Base-by-base conservation (phyloP, 2,797 vertebrate genomes). In the Sphaeramia orbicularis region DNA sequence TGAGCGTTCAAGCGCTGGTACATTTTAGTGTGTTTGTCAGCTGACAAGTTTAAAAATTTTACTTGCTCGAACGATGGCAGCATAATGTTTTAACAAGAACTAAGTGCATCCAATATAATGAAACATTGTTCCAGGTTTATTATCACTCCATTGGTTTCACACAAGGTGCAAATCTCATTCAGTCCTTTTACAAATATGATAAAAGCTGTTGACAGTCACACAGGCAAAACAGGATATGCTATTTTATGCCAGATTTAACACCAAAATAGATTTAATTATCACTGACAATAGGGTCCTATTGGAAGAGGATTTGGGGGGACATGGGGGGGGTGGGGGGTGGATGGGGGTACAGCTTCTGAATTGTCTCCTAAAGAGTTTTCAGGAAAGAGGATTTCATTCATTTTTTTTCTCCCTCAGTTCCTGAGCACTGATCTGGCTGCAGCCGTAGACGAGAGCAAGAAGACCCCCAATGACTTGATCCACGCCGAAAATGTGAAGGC, bases 361-460 rank as follows among this genome's bases (percentile, higher is more conserved):
- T 85, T 81, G 77, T 76, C 68, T 86, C 47, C 16, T 16, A 58
- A 67, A 68, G 67, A 64, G 8, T 65, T 53, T 53, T 76, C 37
- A 40, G 50, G 69, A 56, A 63, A 65, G 56, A 78, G 58, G 27
- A 53, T 81, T 76, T 78, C 41, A 76, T 83, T 84, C 55, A 49
- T 54, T 49, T 43, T 59, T 40, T 82, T 69, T 74, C 61, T 47
- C 65, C 81, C 79, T 13, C 89, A 99, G 97, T 95, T 95, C 85
- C 94, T 99, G 64, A 97, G 95, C 81, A 95, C 93, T 0, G 98
- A 99, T 91, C 91, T 99, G 84, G 96, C 96, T 69, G 94, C 94
- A 8, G 96, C 97, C 51, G 94, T 96, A 10, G 96, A 99, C 59
- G 97, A 99, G 57, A 96, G 94, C 71, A 99, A 97, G 94, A 99